phyloP scores from a whole-genome alignment of 2,113 vertebrate genomes.

The Columba janthina region DNA sequence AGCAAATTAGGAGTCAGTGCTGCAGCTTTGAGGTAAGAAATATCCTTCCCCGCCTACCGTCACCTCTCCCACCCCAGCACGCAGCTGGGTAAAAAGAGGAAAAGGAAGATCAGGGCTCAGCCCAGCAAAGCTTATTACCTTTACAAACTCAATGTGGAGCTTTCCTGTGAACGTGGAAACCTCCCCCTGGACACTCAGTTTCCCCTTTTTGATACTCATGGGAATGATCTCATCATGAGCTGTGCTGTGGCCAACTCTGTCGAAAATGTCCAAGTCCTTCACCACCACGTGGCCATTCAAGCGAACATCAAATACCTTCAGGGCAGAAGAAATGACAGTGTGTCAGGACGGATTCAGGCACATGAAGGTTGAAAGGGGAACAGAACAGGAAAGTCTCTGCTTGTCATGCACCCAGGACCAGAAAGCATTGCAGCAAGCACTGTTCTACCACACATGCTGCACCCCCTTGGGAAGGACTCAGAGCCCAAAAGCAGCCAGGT shows the following conservation, averaged over 20 bases:
- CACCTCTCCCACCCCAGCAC: not conserved
- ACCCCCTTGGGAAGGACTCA: not conserved
- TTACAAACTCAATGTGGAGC: conserved; percentile 95
- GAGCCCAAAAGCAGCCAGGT: not conserved
- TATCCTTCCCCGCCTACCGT: too few species aligned
- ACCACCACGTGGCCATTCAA: conserved; percentile 94
- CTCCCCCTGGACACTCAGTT: conserved; percentile 93
- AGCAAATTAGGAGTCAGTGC: not conserved
- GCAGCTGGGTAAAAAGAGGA: not conserved
- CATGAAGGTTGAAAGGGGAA: not conserved
- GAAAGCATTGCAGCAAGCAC: not conserved
- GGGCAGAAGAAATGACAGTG: conserved; percentile 16
- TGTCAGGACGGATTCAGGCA: not conserved
- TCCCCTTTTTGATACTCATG: conserved; percentile 92
- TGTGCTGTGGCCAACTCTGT: conserved; percentile 95
- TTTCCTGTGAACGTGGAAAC: conserved; percentile 98
- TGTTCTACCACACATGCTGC: not conserved
- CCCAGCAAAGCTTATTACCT: conserved; percentile 76
- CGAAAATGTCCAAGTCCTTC: conserved; percentile 98
- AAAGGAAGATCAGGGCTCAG: not conserved
- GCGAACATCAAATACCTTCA: conserved; percentile 95
- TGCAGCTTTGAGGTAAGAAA: not conserved
- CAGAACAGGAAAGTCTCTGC: not conserved
- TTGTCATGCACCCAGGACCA: not conserved
- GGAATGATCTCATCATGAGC: conserved; percentile 95